Conservation (phyloP, 2,797 vertebrate genomes). For the Clarias fuscus region DNA sequence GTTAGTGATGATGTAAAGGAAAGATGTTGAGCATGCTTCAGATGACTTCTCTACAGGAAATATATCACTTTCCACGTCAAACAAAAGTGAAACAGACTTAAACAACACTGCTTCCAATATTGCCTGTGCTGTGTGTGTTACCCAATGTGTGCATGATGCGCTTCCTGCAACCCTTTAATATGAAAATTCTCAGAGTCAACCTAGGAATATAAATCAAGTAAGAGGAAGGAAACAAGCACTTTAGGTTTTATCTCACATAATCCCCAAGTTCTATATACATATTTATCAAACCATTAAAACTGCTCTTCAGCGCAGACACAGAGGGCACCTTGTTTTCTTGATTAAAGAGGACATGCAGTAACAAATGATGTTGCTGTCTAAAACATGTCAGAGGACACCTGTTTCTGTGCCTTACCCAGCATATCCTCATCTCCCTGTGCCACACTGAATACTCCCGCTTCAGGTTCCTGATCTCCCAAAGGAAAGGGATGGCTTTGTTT, state of each 20-base stretch:
- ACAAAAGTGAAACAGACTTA: neutral
- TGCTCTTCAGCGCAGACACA: conserved; percentile 29
- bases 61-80: neutral
- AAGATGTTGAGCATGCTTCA: neutral
- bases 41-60: neutral
- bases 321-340: conserved; percentile 47
- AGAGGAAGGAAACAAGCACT: neutral
- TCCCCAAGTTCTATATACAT: neutral
- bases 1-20: neutral
- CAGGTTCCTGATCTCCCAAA: conserved; percentile 34
- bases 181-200: neutral
- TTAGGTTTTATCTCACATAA: conserved; percentile 14
- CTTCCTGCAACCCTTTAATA: neutral
- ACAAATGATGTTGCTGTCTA: conserved; percentile 47
- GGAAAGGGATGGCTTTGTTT: conserved; percentile 46
- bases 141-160: neutral
- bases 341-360: conserved; percentile 41
- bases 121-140: neutral
- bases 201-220: neutral
- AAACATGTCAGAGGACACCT: conserved; percentile 44
- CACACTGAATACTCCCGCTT: conserved; percentile 31
- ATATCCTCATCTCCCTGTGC: conserved; percentile 40
- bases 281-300: conserved; percentile 44
- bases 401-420: conserved; percentile 35
- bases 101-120: neutral